phyloP scores from a whole-genome alignment of 1,140 invertebrate species.

The Sycophaga agraensis region DNA sequence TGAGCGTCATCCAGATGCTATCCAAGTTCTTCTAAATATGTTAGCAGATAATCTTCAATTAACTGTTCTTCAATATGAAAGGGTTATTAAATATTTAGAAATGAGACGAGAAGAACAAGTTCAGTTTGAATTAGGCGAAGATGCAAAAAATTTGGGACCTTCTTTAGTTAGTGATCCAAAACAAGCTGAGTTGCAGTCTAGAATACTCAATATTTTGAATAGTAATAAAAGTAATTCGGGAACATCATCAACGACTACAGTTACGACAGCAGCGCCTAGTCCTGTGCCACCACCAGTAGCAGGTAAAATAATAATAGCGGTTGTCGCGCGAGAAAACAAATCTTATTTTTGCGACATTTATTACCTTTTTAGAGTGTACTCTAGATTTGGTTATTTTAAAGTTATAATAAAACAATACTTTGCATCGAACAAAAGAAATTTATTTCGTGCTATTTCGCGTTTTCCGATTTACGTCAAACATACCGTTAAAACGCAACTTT shows the following conservation, averaged over 20 bases:
- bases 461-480: too few species aligned
- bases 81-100: conserved; percentile 77
- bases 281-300: conserved; percentile 49
- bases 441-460: too few species aligned
- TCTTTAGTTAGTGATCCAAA: conserved; percentile 57
- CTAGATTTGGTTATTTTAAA: conserved; percentile 10
- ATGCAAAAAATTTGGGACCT: conserved; percentile 57
- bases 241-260: conserved; percentile 33
- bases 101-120: conserved; percentile 72
- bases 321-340: neutral
- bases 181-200: conserved; percentile 77
- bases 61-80: conserved; percentile 78
- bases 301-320: conserved; percentile 31
- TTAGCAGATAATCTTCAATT: conserved; percentile 78
- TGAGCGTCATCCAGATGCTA: conserved; percentile 68
- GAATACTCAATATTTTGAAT: conserved; percentile 83
- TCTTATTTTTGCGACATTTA: neutral
- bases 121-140: conserved; percentile 67
- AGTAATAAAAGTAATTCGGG: conserved; percentile 50
- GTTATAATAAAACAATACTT: neutral
- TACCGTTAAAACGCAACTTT: too few species aligned
- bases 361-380: conserved; percentile 1
- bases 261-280: conserved; percentile 43
- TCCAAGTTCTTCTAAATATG: conserved; percentile 76
- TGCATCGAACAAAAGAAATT: neutral